Percentiles rank a stretch among this genome's conserved stretches.
Evolutionary conservation across 2,113 vertebrate genomes (phyloP).

Genomic region (Bostrychus sinensis): DNA sequence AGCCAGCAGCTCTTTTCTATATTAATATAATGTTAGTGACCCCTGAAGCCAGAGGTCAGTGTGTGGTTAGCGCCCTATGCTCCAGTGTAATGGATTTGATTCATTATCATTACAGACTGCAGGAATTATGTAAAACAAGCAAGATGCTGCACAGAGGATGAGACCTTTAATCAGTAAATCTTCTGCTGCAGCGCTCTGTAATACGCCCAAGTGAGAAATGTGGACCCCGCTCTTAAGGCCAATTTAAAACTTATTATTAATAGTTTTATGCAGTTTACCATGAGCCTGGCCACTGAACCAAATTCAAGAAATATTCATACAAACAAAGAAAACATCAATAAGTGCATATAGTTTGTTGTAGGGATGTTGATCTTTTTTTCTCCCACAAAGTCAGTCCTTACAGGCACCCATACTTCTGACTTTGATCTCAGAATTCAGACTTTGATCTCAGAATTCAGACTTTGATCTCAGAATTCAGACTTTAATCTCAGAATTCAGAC

Average conservation of each 20-base stretch:
- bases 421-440: too few relatives aligned
- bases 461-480: too few relatives aligned
- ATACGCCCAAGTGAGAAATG: background rate
- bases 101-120: constrained; percentile 1
- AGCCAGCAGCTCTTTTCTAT: background rate
- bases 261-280: too few relatives aligned
- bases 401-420: too few relatives aligned
- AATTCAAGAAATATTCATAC: too few relatives aligned
- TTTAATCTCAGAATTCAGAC: too few relatives aligned
- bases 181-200: background rate
- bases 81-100: background rate
- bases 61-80: background rate
- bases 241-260: background rate
- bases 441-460: too few relatives aligned
- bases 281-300: too few relatives aligned
- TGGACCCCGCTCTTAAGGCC: background rate
- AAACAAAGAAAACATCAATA: too few relatives aligned
- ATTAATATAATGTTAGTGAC: background rate
- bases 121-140: constrained; percentile 9
- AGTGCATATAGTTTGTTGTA: too few relatives aligned
- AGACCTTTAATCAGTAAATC: constrained; percentile 9
- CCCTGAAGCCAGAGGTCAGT: background rate
- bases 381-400: too few relatives aligned
- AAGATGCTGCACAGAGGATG: background rate
- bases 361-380: too few relatives aligned